Percentiles rank a stretch among this genome's conserved stretches.
Conservation (phyloP, 2,113 vertebrate species). For the Apteryx owenii region DNA sequence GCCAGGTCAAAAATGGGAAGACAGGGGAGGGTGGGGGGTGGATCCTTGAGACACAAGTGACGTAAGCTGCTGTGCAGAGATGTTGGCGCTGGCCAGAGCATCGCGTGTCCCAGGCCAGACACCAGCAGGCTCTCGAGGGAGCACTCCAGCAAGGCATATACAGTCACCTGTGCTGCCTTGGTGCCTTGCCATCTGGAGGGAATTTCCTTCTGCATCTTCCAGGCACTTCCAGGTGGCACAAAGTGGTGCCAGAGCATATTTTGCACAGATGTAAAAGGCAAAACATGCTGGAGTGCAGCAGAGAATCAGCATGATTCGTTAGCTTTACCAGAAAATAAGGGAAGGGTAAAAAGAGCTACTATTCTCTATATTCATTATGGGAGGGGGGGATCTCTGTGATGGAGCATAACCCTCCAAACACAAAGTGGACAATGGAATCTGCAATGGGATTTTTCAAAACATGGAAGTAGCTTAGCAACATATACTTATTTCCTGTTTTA, state of each 20-base stretch:
- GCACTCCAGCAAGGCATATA: not conserved
- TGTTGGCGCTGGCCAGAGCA: not conserved
- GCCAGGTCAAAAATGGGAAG: not conserved
- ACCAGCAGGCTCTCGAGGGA: not conserved
- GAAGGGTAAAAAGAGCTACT: conserved; percentile 32
- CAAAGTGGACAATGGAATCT: conserved; percentile 27
- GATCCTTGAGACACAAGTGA: not conserved
- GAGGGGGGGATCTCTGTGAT: not conserved
- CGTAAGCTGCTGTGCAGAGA: not conserved
- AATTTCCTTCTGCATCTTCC: not conserved
- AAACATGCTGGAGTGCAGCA: not conserved
- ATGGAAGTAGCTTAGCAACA: conserved; percentile 61
- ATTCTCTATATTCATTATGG: not conserved
- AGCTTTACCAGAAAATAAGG: not conserved
- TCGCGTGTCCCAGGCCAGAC: not conserved
- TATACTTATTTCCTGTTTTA: conserved; percentile 62
- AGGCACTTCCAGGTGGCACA: not conserved
- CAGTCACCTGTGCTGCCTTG: not conserved
- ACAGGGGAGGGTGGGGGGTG: not conserved
- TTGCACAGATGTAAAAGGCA: not conserved
- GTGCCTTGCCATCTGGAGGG: not conserved
- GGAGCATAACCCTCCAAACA: conserved; percentile 22
- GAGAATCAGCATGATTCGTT: not conserved
- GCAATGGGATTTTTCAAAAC: conserved; percentile 30
- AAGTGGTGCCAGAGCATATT: not conserved